Base-by-base conservation (phyloP, 2,113 vertebrate species). In the Theropithecus gelada region DNA sequence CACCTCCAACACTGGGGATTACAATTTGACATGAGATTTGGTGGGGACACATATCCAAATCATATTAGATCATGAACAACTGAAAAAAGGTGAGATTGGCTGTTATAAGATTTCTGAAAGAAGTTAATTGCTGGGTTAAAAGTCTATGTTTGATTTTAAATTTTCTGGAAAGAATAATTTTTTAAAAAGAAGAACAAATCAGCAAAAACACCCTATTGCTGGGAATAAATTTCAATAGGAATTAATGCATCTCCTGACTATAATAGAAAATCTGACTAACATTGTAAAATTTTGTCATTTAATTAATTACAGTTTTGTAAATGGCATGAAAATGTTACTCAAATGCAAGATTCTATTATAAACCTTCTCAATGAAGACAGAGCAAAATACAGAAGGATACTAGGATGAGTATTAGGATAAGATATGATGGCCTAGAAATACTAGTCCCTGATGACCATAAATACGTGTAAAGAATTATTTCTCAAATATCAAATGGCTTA, bases 281-380 rank as follows among this genome's bases (percentile, higher is more conserved):
- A 50, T 55, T 81, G n/a, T 94, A 96, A 84, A 93, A 76, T 27
- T 40, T 9, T 89, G 64, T 57, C 72, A 89, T 85, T 89, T 88
- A 75, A 94, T 76, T 57, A 89, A 81, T 86, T 80, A 76, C 8
- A 13, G n/a, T 40, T 94, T 61, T 88, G 27, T 85, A 93, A 95
- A 50, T 45, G 35, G 13, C 78, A 84, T 5, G n/a, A 48, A 92
- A 88, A 88, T 76, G 35, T 93, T 5, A 1, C 27, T 96, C 55
- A 55, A 25, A 89, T 81, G 22, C 20, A 87, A 38, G n/a, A 85
- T 96, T 81, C 87, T 45, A 35, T 81, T 68, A 88, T 12, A 95
- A 66, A 45, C 8, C 1, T 8, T 88, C 76, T 57, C 43, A 90
- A 59, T 55, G 90, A 92, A 88, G 16, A 88, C 43, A 76, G 10